These are phyloP conservation scores for Sminthopsis crassicaudata DNA, from an alignment of 2,113 vertebrate genomes.

Conservation along the genomic window DNA sequence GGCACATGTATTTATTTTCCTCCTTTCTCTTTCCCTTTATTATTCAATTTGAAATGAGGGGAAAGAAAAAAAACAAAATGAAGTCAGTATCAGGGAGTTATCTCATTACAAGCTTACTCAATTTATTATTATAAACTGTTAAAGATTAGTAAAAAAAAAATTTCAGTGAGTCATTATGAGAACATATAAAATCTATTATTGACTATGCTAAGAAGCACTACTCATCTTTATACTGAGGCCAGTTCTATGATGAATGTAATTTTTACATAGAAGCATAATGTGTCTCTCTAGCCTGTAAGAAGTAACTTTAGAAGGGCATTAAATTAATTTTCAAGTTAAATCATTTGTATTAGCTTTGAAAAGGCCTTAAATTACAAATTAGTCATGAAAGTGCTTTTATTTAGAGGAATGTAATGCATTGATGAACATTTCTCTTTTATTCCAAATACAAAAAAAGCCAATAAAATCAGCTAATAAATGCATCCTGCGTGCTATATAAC, in stretches of 20 bases:
- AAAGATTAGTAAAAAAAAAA: conserved; percentile 9
- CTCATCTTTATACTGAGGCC: background rate
- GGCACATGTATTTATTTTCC: too few relatives aligned
- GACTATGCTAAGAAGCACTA: background rate
- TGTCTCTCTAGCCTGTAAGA: background rate
- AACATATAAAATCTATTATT: background rate
- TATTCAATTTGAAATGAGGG: too few relatives aligned
- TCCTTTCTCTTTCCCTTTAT: too few relatives aligned
- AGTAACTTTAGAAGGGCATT: background rate
- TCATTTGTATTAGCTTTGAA: background rate
- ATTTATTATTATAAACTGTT: background rate
- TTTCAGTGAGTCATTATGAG: background rate
- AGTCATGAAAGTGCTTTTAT: background rate
- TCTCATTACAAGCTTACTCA: background rate
- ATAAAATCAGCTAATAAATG: background rate
- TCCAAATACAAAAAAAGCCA: background rate
- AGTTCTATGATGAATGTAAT: background rate
- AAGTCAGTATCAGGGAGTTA: too few relatives aligned
- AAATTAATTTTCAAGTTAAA: background rate
- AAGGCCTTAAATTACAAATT: background rate
- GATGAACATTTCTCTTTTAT: background rate
- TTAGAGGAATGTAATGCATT: background rate
- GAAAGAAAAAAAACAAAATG: too few relatives aligned
- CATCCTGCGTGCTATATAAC: background rate
- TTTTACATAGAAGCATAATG: background rate